Conservation (phyloP, 1,140 invertebrate genomes). For the Penaeus vannamei region DNA sequence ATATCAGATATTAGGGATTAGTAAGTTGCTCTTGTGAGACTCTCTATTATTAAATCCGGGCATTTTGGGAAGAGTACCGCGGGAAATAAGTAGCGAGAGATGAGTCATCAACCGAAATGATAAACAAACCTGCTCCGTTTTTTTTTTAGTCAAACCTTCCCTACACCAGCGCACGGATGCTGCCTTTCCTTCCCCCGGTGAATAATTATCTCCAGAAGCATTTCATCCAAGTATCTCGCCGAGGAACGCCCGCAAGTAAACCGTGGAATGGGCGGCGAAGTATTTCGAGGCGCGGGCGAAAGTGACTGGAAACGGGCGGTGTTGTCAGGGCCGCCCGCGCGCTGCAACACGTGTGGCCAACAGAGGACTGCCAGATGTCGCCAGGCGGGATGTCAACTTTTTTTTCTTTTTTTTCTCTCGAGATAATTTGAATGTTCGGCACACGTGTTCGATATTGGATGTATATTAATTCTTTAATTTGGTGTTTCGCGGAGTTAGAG, state of each 20-base stretch:
- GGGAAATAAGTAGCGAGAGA: no score
- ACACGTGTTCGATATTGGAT: constrained; percentile 31
- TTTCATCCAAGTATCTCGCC: no score
- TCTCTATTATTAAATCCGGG: not conserved
- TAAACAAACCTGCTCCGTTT: no score
- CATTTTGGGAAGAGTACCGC: no score
- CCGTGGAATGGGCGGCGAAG: no score
- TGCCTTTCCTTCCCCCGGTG: no score
- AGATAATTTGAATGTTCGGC: constrained; percentile 42
- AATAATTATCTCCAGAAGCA: no score
- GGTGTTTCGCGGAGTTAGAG: not conserved
- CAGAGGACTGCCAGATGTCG: constrained; percentile 35
- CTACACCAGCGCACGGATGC: no score
- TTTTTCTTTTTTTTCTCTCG: not conserved
- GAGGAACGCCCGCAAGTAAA: no score
- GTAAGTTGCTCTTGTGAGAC: constrained; percentile 25
- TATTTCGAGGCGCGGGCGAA: not conserved
- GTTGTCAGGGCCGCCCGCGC: not conserved
- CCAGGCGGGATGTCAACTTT: not conserved
- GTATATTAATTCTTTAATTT: constrained; percentile 42
- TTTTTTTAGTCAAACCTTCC: no score
- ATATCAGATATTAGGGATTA: constrained; percentile 30
- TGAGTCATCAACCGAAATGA: no score
- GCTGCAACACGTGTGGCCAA: constrained; percentile 47
- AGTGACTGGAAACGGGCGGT: not conserved